Conservation (phyloP, 2,797 vertebrate species). For the Monodelphis domestica region DNA sequence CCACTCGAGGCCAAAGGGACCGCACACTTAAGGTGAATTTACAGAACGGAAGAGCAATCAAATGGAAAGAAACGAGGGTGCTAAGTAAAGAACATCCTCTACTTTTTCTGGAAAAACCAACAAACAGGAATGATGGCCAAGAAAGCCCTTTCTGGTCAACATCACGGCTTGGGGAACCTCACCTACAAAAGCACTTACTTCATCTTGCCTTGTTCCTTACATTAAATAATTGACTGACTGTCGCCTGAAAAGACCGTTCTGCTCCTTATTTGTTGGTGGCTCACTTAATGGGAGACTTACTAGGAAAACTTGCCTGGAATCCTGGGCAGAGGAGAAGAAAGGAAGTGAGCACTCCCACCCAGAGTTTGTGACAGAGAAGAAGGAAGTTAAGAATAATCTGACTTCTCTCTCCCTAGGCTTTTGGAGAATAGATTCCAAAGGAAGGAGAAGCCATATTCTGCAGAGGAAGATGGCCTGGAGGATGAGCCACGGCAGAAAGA, state of each 20-base stretch:
- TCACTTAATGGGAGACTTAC: too few relatives aligned
- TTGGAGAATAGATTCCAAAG: too few relatives aligned
- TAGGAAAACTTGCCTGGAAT: too few relatives aligned
- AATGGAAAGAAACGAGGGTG: neutral
- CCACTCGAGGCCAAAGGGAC: neutral
- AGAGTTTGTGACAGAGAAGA: too few relatives aligned
- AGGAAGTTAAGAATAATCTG: too few relatives aligned
- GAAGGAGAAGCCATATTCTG: too few relatives aligned
- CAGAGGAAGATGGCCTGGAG: too few relatives aligned
- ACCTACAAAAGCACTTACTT: neutral
- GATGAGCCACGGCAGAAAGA: too few relatives aligned
- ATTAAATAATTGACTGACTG: neutral
- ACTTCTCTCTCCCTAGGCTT: too few relatives aligned
- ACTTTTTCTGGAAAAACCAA: neutral
- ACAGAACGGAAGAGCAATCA: neutral
- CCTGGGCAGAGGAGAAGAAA: too few relatives aligned
- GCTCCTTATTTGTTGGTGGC: neutral
- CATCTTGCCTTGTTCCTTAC: neutral
- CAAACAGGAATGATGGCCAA: neutral
- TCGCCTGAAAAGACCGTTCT: neutral
- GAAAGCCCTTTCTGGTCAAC: neutral
- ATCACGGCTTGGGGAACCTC: neutral
- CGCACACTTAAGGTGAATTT: neutral
- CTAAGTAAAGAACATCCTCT: neutral
- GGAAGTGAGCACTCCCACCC: too few relatives aligned